Conservation (phyloP, 30 jellyfish, hydroid and myxozoan genomes). For the Catostylus mosaicus region DNA sequence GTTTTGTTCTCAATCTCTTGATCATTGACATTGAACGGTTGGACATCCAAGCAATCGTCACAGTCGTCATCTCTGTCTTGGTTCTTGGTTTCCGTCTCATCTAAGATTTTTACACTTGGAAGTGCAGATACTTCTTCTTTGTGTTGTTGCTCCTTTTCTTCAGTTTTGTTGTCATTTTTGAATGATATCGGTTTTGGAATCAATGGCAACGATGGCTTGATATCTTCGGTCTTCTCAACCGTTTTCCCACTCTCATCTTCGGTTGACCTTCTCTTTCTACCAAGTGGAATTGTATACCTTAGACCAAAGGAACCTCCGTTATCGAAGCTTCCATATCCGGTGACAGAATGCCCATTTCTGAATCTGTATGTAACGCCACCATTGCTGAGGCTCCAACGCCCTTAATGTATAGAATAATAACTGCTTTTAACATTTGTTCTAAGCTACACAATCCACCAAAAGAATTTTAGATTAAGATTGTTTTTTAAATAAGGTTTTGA, state of each 20-base stretch:
- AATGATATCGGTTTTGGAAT: neutral
- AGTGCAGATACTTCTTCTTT: neutral
- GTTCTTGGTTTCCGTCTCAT: slow-evolving; percentile 14
- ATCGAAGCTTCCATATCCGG: slow-evolving; percentile 24
- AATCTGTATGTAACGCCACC: slow-evolving; percentile 38
- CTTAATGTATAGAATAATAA: no score
- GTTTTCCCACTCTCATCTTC: neutral
- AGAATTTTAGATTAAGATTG: no score
- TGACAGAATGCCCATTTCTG: slow-evolving; percentile 5
- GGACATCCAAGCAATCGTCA: slow-evolving; percentile 46
- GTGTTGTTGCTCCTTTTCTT: neutral
- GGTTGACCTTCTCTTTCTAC: slow-evolving; percentile 39
- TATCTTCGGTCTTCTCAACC: neutral
- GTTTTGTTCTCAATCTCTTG: slow-evolving; percentile 29
- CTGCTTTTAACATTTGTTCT: no score
- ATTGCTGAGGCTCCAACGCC: slow-evolving; percentile 25
- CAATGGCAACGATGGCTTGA: neutral
- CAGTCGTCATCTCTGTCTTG: slow-evolving; percentile 18
- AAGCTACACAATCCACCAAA: no score
- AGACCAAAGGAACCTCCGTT: slow-evolving; percentile 18
- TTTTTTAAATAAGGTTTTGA: no score
- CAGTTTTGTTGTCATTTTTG: neutral
- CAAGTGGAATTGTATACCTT: slow-evolving; percentile 24
- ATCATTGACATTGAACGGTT: slow-evolving; percentile 34
- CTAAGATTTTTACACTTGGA: neutral